These are phyloP conservation scores for Acrocephalus arundinaceus DNA, from an alignment of 2,113 vertebrate species.

Conservation along the genomic window DNA sequence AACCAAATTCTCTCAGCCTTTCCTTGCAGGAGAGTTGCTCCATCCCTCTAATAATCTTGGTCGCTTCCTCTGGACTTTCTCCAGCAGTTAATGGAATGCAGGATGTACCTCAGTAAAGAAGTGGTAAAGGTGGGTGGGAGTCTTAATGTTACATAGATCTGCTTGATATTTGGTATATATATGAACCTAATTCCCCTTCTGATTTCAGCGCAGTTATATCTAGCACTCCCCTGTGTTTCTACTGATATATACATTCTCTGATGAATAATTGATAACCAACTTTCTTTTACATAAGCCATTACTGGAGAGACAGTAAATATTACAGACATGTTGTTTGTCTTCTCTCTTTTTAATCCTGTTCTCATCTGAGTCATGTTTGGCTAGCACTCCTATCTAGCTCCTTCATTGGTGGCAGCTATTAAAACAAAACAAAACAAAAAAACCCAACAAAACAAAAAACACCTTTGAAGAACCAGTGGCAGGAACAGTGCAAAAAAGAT, in stretches of 20 bases:
- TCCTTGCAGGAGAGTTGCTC: not conserved
- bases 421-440: not conserved
- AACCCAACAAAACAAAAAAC: not conserved
- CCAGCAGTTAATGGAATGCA: not conserved
- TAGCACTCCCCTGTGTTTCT: not conserved
- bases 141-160: not conserved
- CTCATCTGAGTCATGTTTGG: slow-evolving; percentile 23
- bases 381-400: not conserved
- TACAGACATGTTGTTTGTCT: not conserved
- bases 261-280: slow-evolving; percentile 12
- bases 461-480: not conserved
- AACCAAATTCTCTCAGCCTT: not conserved
- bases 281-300: slow-evolving; percentile 11
- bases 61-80: not conserved
- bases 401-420: not conserved
- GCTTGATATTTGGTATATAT: not conserved
- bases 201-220: not conserved
- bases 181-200: slow-evolving; percentile 8
- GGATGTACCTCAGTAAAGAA: slow-evolving; percentile 11
- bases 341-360: not conserved
- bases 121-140: slow-evolving; percentile 4
- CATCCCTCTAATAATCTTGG: not conserved
- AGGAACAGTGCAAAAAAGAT: not conserved
- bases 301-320: slow-evolving; percentile 16
- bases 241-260: not conserved